These are phyloP conservation scores for Ursus arctos DNA, from an alignment of 2,113 vertebrate genomes.

Conservation along the genomic window DNA sequence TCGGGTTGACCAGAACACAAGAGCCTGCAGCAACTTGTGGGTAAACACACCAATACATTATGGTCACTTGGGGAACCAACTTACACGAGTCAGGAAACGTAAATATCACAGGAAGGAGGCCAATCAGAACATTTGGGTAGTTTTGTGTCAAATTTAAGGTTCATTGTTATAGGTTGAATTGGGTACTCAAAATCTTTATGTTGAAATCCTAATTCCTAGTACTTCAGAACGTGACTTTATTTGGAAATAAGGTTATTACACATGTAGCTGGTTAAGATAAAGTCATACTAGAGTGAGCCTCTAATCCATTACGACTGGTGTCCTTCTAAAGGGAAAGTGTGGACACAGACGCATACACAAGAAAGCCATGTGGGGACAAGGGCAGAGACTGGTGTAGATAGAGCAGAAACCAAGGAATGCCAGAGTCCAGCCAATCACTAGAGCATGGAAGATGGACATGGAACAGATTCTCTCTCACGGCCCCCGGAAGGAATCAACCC, in stretches of 20 bases:
- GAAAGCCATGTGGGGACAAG: neutral
- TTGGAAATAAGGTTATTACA: neutral
- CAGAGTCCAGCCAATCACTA: neutral
- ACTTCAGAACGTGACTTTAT: neutral
- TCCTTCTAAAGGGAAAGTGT: neutral
- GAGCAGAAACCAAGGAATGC: neutral
- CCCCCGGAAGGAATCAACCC: neutral
- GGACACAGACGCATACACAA: neutral
- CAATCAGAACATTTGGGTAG: neutral
- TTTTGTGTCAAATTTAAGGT: neutral
- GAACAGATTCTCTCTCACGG: neutral
- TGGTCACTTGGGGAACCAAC: neutral
- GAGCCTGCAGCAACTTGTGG: too few species aligned
- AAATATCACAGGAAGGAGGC: neutral
- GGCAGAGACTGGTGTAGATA: neutral
- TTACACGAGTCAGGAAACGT: neutral
- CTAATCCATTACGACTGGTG: neutral
- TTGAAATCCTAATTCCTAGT: neutral
- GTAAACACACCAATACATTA: neutral
- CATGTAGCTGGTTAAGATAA: neutral
- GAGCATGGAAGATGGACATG: neutral
- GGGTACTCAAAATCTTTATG: neutral
- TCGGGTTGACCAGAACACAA: neutral
- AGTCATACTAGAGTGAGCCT: neutral
- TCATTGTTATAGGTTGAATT: neutral